A percentile compares a stretch with the other conserved stretches of the same genome.
Evolutionary conservation across 1,140 invertebrate genomes (phyloP).

Genomic region (Pentalonia nigronervosa): DNA sequence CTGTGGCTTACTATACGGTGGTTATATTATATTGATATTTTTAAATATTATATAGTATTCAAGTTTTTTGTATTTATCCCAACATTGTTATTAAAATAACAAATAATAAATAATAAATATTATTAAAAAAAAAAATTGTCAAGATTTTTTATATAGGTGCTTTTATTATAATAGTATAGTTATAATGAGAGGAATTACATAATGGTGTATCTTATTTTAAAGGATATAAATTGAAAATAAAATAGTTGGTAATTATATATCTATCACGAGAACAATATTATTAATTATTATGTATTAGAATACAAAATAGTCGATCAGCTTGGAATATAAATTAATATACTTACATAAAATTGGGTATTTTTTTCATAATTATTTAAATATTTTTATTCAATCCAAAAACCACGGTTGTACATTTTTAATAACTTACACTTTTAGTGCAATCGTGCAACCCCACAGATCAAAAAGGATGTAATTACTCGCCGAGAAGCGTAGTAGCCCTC

Average conservation of each 20-base stretch:
- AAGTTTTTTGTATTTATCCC: background rate
- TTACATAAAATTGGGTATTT: background rate
- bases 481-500: background rate
- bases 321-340: background rate
- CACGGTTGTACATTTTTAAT: background rate
- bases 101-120: too few species aligned
- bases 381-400: background rate
- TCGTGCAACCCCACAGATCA: background rate
- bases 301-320: background rate
- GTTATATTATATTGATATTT: background rate
- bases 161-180: too few species aligned
- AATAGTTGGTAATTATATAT: background rate
- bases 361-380: background rate
- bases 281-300: background rate
- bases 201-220: background rate
- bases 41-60: background rate
- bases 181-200: background rate
- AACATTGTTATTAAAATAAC: background rate
- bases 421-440: background rate
- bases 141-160: too few species aligned
- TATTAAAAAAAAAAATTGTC: too few species aligned
- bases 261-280: too few species aligned
- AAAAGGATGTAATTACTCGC: slow-evolving; percentile 36
- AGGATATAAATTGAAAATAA: background rate
- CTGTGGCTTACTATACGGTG: background rate